Percentiles rank a stretch among this genome's conserved stretches.
These are phyloP conservation scores for Elanus axillaris DNA, from an alignment of 2,113 vertebrate species.

Conservation along the genomic window DNA sequence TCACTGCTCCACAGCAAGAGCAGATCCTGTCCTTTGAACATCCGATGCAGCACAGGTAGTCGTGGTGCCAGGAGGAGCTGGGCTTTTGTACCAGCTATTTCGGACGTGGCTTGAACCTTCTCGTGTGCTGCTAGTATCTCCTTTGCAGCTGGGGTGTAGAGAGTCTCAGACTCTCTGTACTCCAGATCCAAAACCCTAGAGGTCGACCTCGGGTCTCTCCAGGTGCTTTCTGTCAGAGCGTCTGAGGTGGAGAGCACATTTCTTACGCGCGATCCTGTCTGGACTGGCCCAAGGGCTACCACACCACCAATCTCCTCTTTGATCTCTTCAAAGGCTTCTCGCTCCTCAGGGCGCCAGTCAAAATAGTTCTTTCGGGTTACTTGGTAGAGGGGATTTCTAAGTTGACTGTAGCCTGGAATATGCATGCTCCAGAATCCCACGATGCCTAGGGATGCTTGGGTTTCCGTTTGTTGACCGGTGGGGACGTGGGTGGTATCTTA, in stretches of 20 bases:
- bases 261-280: neutral
- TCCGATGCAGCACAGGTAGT: neutral
- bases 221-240: neutral
- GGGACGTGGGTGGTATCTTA: neutral
- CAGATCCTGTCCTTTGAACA: neutral
- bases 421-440: neutral
- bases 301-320: neutral
- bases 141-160: neutral
- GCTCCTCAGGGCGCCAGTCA: neutral
- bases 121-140: rapidly evolving
- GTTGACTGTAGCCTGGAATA: neutral
- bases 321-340: neutral
- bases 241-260: neutral
- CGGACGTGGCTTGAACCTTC: rapidly evolving
- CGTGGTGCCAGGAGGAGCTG: rapidly evolving
- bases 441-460: neutral
- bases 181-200: neutral
- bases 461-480: neutral
- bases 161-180: neutral
- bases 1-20: rapidly evolving
- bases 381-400: neutral
- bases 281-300: neutral
- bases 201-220: rapidly evolving
- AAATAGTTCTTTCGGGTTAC: neutral
- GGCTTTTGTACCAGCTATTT: rapidly evolving